Base-by-base conservation (phyloP, 2,888 invertebrate species). In the Phyllotreta cruciferae region DNA sequence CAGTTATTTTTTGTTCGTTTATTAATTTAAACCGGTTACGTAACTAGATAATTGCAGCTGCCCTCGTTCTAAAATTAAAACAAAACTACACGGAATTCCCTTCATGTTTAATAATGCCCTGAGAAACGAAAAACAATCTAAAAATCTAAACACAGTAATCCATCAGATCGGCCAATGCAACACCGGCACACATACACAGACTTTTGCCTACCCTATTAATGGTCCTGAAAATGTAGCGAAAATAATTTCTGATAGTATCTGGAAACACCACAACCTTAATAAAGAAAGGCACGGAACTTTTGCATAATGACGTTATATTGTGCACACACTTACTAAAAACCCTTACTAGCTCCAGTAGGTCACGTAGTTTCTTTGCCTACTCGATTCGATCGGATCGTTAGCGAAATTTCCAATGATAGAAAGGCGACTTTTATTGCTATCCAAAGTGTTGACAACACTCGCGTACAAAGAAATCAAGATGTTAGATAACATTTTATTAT, bases 211-310 rank as follows among this genome's bases (percentile, higher is more conserved):
- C 44, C 13, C 14, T 7, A 13, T 44, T 44, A 44, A 44, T 44
- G 44, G 44, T 44, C 14, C 44, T 49, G 10, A 49, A 49, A 49
- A 50, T 9, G 50, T 9, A 34, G 8, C 35, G 50, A 50, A 50
- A 50, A 24, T 50, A 50, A 50, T 50, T 50, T 11, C 9, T n/a
- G 50, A 50, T 50, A 50, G 24, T 50, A 50, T 50, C 50, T 24
- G n/a, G 24, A n/a, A 50, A 50, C 50, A 50, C 8, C 50, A 50
- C 50, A 50, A 34, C 34, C 50, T 50, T 50, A 50, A 50, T 50
- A 50, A 50, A 34, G n/a, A n/a, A 11, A 50, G 34, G 50, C 50
- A 50, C 50, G 50, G 11, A 50, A 50, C 50, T 50, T 50, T 50
- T 50, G 50, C 50, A 50, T 50, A 50, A 50, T 50, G 9, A 11